Conservation (phyloP, 2,113 vertebrate genomes). For the Chlorodrepanis virens region DNA sequence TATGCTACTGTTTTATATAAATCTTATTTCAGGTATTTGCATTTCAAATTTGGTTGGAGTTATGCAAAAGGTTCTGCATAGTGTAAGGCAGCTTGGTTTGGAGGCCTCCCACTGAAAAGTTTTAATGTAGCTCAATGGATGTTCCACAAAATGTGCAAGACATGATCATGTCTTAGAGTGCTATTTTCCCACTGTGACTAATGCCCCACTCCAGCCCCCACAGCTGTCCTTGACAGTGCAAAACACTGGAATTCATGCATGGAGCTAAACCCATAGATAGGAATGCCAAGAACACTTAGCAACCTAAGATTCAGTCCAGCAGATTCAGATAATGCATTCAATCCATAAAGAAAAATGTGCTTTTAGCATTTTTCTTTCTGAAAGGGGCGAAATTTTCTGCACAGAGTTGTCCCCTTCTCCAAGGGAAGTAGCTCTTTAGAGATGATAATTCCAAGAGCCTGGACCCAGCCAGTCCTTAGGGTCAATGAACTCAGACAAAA, state of each 20-base stretch:
- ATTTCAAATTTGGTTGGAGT: not conserved
- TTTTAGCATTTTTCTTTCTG: not conserved
- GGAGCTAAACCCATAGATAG: not conserved
- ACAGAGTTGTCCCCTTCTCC: not conserved
- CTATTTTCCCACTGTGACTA: not conserved
- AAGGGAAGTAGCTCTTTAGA: not conserved
- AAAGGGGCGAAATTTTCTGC: not conserved
- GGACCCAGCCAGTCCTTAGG: not conserved
- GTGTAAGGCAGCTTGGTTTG: not conserved
- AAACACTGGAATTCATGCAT: not conserved
- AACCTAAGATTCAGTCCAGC: not conserved
- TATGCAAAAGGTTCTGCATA: not conserved
- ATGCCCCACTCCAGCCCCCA: not conserved
- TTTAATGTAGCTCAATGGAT: not conserved
- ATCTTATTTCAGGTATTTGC: not conserved
- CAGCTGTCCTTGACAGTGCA: not conserved
- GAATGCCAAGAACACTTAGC: not conserved
- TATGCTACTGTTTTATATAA: not conserved
- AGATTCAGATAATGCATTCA: not conserved
- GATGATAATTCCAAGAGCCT: not conserved
- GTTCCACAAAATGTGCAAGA: not conserved
- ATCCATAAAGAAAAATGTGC: not conserved
- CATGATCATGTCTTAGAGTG: not conserved
- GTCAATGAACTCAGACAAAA: not conserved
- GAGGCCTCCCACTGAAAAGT: not conserved